Conservation (phyloP, 2,113 vertebrate species). For the Forbesichthys papilliferus region DNA sequence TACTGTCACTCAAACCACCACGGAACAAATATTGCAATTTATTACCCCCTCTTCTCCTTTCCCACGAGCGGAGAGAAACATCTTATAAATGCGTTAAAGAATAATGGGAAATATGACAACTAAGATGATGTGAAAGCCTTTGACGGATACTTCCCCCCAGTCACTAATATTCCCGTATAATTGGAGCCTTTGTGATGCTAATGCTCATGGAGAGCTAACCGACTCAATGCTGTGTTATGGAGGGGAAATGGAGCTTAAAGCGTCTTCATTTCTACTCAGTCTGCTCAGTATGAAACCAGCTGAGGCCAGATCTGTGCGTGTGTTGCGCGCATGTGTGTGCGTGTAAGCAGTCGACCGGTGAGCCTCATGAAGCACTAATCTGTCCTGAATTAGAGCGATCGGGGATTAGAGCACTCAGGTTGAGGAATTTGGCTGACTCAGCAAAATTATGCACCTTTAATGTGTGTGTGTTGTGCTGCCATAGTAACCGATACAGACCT, state of each 20-base stretch:
- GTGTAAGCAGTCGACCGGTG: not conserved
- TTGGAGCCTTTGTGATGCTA: not conserved
- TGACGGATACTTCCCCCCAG: conserved; percentile 5
- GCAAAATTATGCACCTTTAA: conserved; percentile 43
- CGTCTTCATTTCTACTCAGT: no score
- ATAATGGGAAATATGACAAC: conserved; percentile 27
- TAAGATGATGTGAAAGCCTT: conserved; percentile 36
- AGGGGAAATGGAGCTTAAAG: no score
- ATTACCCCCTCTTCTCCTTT: not conserved
- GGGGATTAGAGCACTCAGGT: conserved; percentile 70
- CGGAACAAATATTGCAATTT: conserved; percentile 16
- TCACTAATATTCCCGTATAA: conserved; percentile 29
- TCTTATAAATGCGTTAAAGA: conserved; percentile 30
- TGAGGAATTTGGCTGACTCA: conserved; percentile 59
- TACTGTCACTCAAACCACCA: not conserved
- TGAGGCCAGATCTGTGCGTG: not conserved
- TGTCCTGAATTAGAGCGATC: conserved; percentile 74
- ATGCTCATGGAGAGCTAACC: not conserved
- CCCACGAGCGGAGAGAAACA: not conserved
- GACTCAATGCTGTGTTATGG: no score
- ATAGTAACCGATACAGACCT: not conserved
- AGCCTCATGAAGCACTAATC: conserved; percentile 62
- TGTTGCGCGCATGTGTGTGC: not conserved
- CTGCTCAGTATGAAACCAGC: no score
- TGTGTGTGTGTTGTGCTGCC: conserved; percentile 9